phyloP scores from a whole-genome alignment of 2,888 invertebrate species.

The Diabrotica balteata region DNA sequence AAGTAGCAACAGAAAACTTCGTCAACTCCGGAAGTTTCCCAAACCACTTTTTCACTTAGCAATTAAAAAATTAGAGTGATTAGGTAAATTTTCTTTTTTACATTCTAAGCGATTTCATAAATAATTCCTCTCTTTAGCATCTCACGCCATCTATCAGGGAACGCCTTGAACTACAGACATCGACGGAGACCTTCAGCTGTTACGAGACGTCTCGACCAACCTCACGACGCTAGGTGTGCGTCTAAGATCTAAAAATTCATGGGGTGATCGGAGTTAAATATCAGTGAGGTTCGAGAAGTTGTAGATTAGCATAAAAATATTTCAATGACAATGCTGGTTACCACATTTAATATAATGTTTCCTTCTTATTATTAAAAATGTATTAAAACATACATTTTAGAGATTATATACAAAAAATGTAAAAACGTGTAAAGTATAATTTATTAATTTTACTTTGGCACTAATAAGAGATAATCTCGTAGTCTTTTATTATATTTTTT shows the following conservation, averaged over 20 bases:
- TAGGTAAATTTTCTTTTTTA: conserved; percentile 9
- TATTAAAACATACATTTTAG: no score
- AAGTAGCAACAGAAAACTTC: not conserved
- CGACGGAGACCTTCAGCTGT: conserved; percentile 33
- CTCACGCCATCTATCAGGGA: conserved; percentile 51
- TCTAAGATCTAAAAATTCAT: conserved; percentile 44
- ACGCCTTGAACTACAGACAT: conserved; percentile 46
- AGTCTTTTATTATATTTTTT: no score
- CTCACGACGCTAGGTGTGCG: conserved; percentile 41
- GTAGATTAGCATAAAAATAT: not conserved
- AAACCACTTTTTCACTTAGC: conserved; percentile 1
- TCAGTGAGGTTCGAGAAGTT: not conserved
- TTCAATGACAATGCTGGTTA: no score
- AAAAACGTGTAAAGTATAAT: no score
- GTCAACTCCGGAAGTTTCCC: not conserved
- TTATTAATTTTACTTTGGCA: no score
- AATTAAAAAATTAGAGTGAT: conserved; percentile 11
- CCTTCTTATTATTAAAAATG: no score
- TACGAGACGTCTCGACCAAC: conserved; percentile 19
- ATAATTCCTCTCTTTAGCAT: conserved; percentile 10
- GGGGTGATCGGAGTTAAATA: conserved; percentile 18
- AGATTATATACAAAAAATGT: no score
- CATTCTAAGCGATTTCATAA: not conserved
- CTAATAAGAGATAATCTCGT: no score
- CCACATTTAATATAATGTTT: no score